Evolutionary conservation across 2,113 vertebrate genomes (phyloP).

Genomic region (Orthonyx spaldingii): DNA sequence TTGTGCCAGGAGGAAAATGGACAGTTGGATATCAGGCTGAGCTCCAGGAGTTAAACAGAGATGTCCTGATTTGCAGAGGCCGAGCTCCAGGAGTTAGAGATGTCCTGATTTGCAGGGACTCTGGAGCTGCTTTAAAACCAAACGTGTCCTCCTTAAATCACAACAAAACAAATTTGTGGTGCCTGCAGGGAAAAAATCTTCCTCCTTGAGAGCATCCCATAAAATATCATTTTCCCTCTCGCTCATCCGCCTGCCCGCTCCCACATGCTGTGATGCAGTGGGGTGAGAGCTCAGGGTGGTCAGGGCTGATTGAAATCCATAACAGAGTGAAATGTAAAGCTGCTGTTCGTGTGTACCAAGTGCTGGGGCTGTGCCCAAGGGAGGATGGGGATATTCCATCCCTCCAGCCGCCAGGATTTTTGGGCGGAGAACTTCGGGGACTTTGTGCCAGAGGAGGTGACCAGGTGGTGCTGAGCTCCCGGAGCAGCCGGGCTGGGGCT

Average conservation of each 20-base stretch:
- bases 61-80: background rate
- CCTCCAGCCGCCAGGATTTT: background rate
- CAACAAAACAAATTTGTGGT: background rate
- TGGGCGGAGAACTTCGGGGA: background rate
- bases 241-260: accelerated
- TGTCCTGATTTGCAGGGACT: background rate
- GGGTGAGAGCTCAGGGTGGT: background rate
- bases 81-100: background rate
- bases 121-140: background rate
- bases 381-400: background rate
- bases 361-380: background rate
- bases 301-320: background rate
- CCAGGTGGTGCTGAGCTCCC: background rate
- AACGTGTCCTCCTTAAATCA: background rate
- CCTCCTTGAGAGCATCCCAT: background rate
- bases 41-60: too few relatives aligned
- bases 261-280: background rate
- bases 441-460: background rate
- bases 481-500: background rate
- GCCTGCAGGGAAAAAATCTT: background rate
- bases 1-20: background rate
- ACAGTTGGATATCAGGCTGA: background rate
- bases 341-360: accelerated
- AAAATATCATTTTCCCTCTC: background rate
- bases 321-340: background rate